Base-by-base conservation (phyloP, 2,797 vertebrate species). In the Bovichtus variegatus region DNA sequence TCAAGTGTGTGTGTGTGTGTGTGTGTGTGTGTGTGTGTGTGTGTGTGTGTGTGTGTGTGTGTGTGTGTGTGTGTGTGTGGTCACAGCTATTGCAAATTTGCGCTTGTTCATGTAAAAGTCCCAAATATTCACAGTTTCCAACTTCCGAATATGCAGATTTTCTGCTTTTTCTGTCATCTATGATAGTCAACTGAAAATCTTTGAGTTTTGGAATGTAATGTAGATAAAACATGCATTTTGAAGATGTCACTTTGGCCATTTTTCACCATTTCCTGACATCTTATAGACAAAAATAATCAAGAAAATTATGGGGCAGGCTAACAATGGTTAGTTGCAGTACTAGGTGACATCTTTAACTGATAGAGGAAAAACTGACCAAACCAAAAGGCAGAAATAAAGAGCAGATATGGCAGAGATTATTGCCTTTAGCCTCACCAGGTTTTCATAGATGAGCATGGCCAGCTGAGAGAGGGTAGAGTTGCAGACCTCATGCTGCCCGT, bases 401-500 rank as follows among this genome's bases (percentile, higher is more conserved):
- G 47, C n/a, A 51, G 9, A 51, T 8, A 38, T 69, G 6, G 2
- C 1, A 27, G 2, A 13, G 6, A 27, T 2, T 1, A 5, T 6
- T 27, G 38, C 9, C 6, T 15, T 62, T 34, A 29, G 74, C 78
- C 97, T 96, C 90, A 99, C 98, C 96, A 99, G 93, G 27, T 95
- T 95, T 69, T 98, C 98, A 5, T 99, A 99, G 87, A 98, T 97
- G 86, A 97, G 93, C 94, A 98, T 96, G 18, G 97, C 97, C 89
- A 99, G 93, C 74, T 97, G 95, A 76, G 96, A 95, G 41, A 99
- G 96, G 13, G 96, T 93, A 3, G 93, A 92, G 85, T 96, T 96
- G 93, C 98, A 99, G 74, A 96, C 96, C 0, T 99, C 97, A 0
- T 99, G 98, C 88, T 99, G 98, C 47, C 98, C 98, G 0, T 99